Evolutionary conservation across 1,140 invertebrate genomes (phyloP).

Genomic region (Paramacrobiotus metropolitanus): DNA sequence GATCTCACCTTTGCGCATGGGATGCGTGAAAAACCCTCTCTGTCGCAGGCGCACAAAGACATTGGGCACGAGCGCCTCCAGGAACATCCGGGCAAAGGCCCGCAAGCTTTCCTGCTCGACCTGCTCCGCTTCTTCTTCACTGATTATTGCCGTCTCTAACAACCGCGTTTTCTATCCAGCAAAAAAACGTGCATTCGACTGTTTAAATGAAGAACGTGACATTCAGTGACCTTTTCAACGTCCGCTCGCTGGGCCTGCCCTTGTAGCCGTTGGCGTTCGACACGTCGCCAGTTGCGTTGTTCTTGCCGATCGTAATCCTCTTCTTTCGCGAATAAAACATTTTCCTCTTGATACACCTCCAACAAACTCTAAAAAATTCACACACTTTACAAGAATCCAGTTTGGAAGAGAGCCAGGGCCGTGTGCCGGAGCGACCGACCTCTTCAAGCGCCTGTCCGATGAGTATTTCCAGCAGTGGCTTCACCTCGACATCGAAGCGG

Average conservation of each 20-base stretch:
- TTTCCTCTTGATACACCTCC: background rate
- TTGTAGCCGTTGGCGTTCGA: background rate
- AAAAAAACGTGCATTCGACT: too few relatives aligned
- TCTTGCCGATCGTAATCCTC: background rate
- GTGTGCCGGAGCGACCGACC: background rate
- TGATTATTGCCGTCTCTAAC: too few relatives aligned
- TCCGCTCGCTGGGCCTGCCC: too few relatives aligned
- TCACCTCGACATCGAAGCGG: background rate
- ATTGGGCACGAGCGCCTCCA: too few relatives aligned
- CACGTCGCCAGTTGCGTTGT: background rate
- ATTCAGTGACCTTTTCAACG: background rate
- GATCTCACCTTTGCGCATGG: too few relatives aligned
- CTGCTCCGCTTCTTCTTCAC: too few relatives aligned
- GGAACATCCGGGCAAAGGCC: too few relatives aligned
- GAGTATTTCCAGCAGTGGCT: background rate
- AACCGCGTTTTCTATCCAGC: too few relatives aligned
- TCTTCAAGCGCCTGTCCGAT: background rate
- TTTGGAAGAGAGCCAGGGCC: background rate
- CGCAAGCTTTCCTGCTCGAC: too few relatives aligned
- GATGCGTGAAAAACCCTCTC: too few relatives aligned
- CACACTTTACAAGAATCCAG: background rate
- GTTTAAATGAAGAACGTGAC: too few relatives aligned
- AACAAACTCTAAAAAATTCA: background rate
- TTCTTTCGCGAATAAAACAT: background rate
- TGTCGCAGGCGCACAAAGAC: too few relatives aligned